Base-by-base conservation (phyloP, 2,888 invertebrate genomes). In the Diplolepis rosae region DNA sequence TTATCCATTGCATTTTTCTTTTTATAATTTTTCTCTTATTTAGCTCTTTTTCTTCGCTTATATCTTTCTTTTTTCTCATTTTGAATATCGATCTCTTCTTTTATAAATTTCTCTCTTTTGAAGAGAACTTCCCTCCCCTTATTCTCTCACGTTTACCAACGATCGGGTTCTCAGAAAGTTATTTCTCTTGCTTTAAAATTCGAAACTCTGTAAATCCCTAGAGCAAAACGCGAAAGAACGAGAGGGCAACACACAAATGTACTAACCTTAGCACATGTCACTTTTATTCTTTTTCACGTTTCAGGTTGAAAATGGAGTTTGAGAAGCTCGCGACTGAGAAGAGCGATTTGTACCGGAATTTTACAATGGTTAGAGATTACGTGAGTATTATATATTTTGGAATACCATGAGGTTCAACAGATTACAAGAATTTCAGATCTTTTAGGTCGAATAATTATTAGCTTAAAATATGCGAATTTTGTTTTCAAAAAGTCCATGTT, bases 281-380 rank as follows among this genome's bases (percentile, higher is more conserved):
- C 72, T 73, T 74, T 28, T 77, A 56, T 74, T 67, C 56, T 75
- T 61, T 71, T 80, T 74, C 73, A 76, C 74, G 79, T 78, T 83
- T 93, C 93, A 98, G 98, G 90, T 92, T 98, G 88, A 98, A 98
- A 92, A 92, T 98, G 91, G 98, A 98, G 92, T 97, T 97, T 91
- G 98, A 98, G 90, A 98, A 99, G 91, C 90, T 98, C 89, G 97
- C 96, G 78, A 95, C 95, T 90, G 98, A 98, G 91, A 98, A 98
- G 92, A 98, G 98, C 84, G 98, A 98, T 92, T 97, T 98, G 95
- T 98, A 98, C 90, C 92, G 98, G 90, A 98, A 98, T 92, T 98
- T 98, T 92, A 98, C 98, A 85, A 98, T 98, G 98, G 98, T 98
- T 92, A 94, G 93, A 91, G 79, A 75, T 69, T 76, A 74, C 80